Evolutionary conservation across 1,140 invertebrate genomes (phyloP).

Genomic region (Antheraea mylitta): DNA sequence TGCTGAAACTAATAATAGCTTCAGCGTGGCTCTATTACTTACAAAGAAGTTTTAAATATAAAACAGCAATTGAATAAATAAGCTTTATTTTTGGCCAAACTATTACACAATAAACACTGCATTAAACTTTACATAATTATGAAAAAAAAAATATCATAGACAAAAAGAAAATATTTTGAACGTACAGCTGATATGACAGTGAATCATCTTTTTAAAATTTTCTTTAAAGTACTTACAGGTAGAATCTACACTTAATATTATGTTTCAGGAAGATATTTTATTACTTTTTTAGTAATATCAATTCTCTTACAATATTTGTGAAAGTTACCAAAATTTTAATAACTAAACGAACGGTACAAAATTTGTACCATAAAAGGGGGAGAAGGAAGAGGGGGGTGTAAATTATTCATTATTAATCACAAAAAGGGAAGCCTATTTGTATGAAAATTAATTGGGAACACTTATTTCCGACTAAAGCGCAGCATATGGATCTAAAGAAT

Average conservation of each 20-base stretch:
- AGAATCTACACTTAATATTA: background rate
- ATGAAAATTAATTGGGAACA: background rate
- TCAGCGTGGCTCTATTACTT: too few relatives aligned
- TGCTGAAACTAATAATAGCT: too few relatives aligned
- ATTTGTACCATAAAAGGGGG: background rate
- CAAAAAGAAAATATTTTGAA: background rate
- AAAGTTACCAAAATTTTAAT: background rate
- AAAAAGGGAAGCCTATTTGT: background rate
- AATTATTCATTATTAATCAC: too few relatives aligned
- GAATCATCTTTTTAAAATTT: background rate
- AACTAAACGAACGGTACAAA: background rate
- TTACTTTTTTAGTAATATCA: background rate
- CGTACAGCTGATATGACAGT: background rate
- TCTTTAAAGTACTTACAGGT: background rate
- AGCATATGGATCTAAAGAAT: too few relatives aligned
- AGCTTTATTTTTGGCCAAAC: constrained; percentile 78
- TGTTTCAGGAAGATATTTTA: background rate
- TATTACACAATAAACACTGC: constrained; percentile 55
- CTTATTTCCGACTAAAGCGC: too few relatives aligned
- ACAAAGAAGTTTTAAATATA: background rate
- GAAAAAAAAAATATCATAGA: background rate
- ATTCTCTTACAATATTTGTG: background rate
- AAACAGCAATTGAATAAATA: constrained; percentile 62
- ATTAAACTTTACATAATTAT: constrained; percentile 52
- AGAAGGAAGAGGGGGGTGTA: background rate